Evolutionary conservation across 2,888 invertebrate species (phyloP), one percentile per base, ranked within the genome.

Genomic region (Carpatolechia fugitivella): DNA sequence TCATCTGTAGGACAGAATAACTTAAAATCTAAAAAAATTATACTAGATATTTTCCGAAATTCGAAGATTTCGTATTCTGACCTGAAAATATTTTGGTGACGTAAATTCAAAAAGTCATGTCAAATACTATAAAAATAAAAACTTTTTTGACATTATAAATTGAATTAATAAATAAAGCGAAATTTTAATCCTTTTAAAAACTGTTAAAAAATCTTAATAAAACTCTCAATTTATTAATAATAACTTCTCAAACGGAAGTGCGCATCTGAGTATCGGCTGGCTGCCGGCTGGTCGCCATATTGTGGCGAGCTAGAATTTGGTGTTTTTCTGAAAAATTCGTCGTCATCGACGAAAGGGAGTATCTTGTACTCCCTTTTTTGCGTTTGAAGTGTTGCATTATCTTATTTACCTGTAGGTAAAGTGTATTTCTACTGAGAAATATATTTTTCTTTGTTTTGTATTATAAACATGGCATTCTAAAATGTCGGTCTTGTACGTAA

Each of bases 391-490:
- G 72, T 71, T 73, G 61, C 60, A 59, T 68, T 68, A 60, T 68
- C 72, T 69, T 75, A 76, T 77, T 78, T 79, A 80, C 80, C 77
- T 65, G 60, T 68, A 69, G 80, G 80, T 82, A 83, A 80, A 81
- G 69, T 65, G 60, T 70, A 61, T 68, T 74, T 70, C 66, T 70
- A 72, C 64, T 74, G 68, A 63, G 76, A 69, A 72, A 68, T 70
- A 68, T 76, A 80, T 91, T 91, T 91, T 87, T 91, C 87, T 85
- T 91, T 91, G 85, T 89, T 82, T 85, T 83, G 82, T 79, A 83
- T 83, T 82, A 91, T 89, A 92, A 94, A 93, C 93, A 95, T 94
- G 94, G 94, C 94, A 93, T 94, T 92, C 92, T 95, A 94, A 94
- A 92, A 95, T 95, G 95, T 94, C 93, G 93, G 91, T 91, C 87